These are phyloP conservation scores for Tachyglossus aculeatus DNA, from an alignment of 2,797 vertebrate genomes.

Conservation along the genomic window DNA sequence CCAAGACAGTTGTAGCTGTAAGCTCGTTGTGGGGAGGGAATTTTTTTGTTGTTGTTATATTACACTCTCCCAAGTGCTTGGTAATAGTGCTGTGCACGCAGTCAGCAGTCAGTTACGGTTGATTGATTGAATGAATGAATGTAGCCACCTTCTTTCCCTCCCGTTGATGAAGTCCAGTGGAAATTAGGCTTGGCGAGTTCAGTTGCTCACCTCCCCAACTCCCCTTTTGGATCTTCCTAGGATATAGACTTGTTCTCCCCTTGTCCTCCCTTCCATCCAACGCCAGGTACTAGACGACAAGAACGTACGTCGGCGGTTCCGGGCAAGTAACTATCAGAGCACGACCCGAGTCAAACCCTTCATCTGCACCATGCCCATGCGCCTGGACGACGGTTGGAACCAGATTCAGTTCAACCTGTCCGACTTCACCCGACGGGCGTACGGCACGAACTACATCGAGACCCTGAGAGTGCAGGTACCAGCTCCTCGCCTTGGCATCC, in stretches of 20 bases:
- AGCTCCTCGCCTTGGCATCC: not conserved
- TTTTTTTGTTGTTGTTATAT: too few relatives aligned
- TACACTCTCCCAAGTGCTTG: too few relatives aligned
- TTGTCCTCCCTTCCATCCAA: accelerated
- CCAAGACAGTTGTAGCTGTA: not conserved
- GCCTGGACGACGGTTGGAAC: constrained; percentile 97
- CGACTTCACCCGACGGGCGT: constrained; percentile 93
- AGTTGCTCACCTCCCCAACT: not conserved
- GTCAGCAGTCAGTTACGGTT: too few relatives aligned
- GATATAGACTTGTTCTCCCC: not conserved
- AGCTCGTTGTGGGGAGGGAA: too few relatives aligned
- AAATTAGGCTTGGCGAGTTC: not conserved
- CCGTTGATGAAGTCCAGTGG: constrained; percentile 8
- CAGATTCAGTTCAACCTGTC: constrained; percentile 98
- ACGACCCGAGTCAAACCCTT: constrained; percentile 95
- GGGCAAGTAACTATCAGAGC: constrained; percentile 96
- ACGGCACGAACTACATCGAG: constrained; percentile 96
- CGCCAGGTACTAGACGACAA: constrained; percentile 93
- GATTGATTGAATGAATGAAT: too few relatives aligned
- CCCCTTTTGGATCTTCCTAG: not conserved
- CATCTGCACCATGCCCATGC: constrained; percentile 98
- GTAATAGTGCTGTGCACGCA: too few relatives aligned
- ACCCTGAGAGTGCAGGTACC: constrained; percentile 93
- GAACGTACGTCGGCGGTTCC: constrained; percentile 91
- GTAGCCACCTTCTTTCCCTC: constrained; percentile 14